Percentiles rank a stretch among this genome's conserved stretches.
Conservation (phyloP, 2,888 invertebrate species). For the Fabriciana adippe region DNA sequence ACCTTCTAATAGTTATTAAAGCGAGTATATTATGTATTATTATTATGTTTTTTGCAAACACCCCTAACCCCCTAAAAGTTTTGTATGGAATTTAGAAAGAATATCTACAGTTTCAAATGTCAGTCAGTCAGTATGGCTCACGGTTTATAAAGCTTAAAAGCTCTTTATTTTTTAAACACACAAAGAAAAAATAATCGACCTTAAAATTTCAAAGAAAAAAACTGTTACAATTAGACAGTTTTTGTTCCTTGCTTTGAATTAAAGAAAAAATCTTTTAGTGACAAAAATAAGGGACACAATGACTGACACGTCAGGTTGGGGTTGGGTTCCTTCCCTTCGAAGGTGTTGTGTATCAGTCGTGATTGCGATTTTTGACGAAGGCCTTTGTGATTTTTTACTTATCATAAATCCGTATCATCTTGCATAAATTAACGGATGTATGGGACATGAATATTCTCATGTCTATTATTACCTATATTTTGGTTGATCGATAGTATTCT, state of each 20-base stretch:
- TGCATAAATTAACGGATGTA: slow-evolving; percentile 77
- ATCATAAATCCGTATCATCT: slow-evolving; percentile 65
- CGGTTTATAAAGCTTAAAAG: slow-evolving; percentile 44
- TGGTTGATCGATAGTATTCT: slow-evolving; percentile 24
- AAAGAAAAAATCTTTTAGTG: slow-evolving; percentile 71
- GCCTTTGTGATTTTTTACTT: slow-evolving; percentile 60
- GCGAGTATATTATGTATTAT: slow-evolving; percentile 1
- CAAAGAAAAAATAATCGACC: slow-evolving; percentile 73
- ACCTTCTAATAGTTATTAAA: no score
- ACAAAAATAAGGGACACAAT: slow-evolving; percentile 77
- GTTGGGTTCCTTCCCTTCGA: slow-evolving; percentile 57
- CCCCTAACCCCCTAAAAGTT: slow-evolving; percentile 13
- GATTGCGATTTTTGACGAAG: slow-evolving; percentile 76
- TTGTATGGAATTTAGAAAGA: slow-evolving; percentile 14
- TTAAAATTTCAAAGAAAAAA: slow-evolving; percentile 74
- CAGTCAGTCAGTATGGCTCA: slow-evolving; percentile 44
- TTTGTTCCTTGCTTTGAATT: slow-evolving; percentile 70
- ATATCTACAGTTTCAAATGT: slow-evolving; percentile 35
- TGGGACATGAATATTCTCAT: slow-evolving; percentile 79
- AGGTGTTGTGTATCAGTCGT: slow-evolving; percentile 75
- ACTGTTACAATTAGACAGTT: slow-evolving; percentile 80
- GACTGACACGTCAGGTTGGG: slow-evolving; percentile 72
- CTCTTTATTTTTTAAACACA: slow-evolving; percentile 45
- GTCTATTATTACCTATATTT: slow-evolving; percentile 57
- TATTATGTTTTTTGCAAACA: slow-evolving; percentile 10